These are phyloP conservation scores for Andrena chrysosceles DNA, from an alignment of 2,888 invertebrate species.

Conservation along the genomic window DNA sequence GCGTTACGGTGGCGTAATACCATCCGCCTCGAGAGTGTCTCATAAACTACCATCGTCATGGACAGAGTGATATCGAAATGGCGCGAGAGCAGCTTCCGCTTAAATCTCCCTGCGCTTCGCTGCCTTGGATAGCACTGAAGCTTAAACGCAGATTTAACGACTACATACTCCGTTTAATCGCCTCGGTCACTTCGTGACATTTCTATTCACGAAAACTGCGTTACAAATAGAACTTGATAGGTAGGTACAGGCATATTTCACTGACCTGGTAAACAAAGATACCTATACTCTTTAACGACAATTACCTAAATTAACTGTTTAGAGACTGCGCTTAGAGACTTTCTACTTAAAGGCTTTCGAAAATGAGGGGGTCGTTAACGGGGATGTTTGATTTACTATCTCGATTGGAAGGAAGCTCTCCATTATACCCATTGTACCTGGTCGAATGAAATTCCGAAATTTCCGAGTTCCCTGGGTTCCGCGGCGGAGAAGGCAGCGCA, in stretches of 20 bases:
- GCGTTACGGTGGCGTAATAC: constrained; percentile 70
- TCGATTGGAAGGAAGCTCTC: not conserved
- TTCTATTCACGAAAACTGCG: not conserved
- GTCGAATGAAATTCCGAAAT: constrained; percentile 48
- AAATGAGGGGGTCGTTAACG: no score
- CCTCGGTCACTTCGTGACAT: not conserved
- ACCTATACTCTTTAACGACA: not conserved
- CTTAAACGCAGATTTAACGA: not conserved
- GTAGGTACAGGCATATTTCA: not conserved
- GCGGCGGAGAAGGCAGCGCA: constrained; percentile 10
- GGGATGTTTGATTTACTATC: not conserved
- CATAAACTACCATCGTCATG: constrained; percentile 66
- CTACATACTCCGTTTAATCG: constrained; percentile 9
- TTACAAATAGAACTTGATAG: not conserved
- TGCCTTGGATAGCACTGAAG: constrained; percentile 6
- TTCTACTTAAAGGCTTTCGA: no score
- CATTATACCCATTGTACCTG: not conserved
- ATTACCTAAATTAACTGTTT: not conserved
- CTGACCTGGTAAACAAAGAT: not conserved
- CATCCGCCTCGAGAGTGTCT: constrained; percentile 55
- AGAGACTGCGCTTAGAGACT: no score
- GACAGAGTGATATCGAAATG: constrained; percentile 59
- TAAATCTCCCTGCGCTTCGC: not conserved
- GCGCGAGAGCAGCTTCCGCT: constrained; percentile 48
- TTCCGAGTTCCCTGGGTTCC: constrained; percentile 16